These are phyloP conservation scores for Pholis gunnellus DNA, from an alignment of 2,113 vertebrate genomes.

Conservation along the genomic window DNA sequence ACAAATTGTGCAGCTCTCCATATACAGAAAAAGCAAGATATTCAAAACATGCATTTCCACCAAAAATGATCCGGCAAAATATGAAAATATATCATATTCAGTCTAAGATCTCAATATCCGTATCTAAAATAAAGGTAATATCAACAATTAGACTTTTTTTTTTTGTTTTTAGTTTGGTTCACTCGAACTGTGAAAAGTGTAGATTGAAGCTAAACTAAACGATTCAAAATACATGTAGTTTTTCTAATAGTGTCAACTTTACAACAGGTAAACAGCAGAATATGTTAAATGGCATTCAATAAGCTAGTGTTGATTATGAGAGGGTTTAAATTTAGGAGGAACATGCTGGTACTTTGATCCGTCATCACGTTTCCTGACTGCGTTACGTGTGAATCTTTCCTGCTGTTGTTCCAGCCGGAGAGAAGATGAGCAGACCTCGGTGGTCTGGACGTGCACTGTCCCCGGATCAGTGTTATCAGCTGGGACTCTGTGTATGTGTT, in stretches of 20 bases:
- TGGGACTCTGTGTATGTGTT: slow-evolving; percentile 31
- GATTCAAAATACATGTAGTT: slow-evolving; percentile 57
- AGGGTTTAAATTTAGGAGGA: slow-evolving; percentile 58
- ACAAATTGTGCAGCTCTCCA: slow-evolving; percentile 59
- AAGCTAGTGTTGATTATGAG: slow-evolving; percentile 63
- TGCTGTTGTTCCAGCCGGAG: slow-evolving; percentile 30
- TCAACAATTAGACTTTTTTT: slow-evolving; percentile 52
- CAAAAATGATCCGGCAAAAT: slow-evolving; percentile 75
- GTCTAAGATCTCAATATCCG: slow-evolving; percentile 58
- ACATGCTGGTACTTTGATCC: slow-evolving; percentile 75
- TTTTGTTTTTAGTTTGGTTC: slow-evolving; percentile 50
- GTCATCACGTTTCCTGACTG: slow-evolving; percentile 13
- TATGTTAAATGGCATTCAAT: slow-evolving; percentile 65
- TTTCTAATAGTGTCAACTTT: slow-evolving; percentile 60
- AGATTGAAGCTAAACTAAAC: slow-evolving; percentile 52
- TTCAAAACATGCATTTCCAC: slow-evolving; percentile 79
- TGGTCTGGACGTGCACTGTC: slow-evolving; percentile 54
- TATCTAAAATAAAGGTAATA: slow-evolving; percentile 72
- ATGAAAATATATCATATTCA: slow-evolving; percentile 81
- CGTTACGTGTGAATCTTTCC: slow-evolving; percentile 8
- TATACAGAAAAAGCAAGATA: slow-evolving; percentile 58
- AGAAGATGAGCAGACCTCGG: slow-evolving; percentile 34
- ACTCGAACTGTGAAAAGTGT: slow-evolving; percentile 61
- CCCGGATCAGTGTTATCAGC: slow-evolving; percentile 50
- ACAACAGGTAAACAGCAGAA: slow-evolving; percentile 72